These are phyloP conservation scores for Palloptera scutellata DNA, from an alignment of 2,888 invertebrate species.

Conservation along the genomic window DNA sequence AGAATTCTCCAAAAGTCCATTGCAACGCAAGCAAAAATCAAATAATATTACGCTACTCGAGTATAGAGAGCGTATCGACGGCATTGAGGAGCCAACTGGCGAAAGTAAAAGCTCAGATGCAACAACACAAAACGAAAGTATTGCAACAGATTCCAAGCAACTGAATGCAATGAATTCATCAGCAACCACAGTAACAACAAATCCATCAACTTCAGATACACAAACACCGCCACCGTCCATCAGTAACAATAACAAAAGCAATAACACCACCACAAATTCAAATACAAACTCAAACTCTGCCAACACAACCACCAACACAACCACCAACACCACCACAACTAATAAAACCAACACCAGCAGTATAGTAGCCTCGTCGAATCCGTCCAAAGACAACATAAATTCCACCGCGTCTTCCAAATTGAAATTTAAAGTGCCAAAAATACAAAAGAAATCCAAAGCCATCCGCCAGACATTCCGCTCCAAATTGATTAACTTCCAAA, in stretches of 20 bases:
- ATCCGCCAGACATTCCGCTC: slow-evolving; percentile 61
- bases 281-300: background rate
- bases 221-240: slow-evolving; percentile 11
- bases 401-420: slow-evolving; percentile 45
- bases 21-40: slow-evolving; percentile 41
- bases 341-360: slow-evolving; percentile 36
- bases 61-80: slow-evolving; percentile 41
- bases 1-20: slow-evolving; percentile 60
- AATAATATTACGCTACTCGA: slow-evolving; percentile 42
- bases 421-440: slow-evolving; percentile 61
- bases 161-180: background rate
- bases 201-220: slow-evolving; percentile 23
- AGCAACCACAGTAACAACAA: background rate
- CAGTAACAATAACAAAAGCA: slow-evolving; percentile 9
- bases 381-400: slow-evolving; percentile 49
- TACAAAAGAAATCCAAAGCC: slow-evolving; percentile 61
- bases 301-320: slow-evolving; percentile 27
- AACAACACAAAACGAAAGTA: slow-evolving; percentile 13
- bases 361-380: slow-evolving; percentile 37
- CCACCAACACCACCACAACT: slow-evolving; percentile 40
- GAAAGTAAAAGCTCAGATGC: slow-evolving; percentile 7
- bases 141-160: slow-evolving; percentile 3
- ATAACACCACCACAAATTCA: background rate
- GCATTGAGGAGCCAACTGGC: slow-evolving; percentile 25
- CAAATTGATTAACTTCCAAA: slow-evolving; percentile 59